Conservation (phyloP, 2,888 invertebrate genomes). For the Lithosia quadra region DNA sequence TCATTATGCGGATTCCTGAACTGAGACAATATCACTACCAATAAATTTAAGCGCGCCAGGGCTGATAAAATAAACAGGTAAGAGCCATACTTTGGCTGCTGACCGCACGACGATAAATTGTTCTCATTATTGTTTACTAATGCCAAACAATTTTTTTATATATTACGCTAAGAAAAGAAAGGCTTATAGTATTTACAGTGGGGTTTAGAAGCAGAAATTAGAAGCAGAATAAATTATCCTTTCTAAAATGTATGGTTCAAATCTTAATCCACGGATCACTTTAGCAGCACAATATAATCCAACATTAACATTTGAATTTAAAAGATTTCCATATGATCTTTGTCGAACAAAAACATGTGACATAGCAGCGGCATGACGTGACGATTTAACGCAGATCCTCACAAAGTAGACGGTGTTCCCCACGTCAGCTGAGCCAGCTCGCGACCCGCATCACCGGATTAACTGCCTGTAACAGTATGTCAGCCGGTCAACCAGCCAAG, state of each 20-base stretch:
- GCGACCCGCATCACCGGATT: conserved; percentile 81
- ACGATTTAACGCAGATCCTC: conserved; percentile 67
- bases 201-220: background rate
- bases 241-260: conserved; percentile 19
- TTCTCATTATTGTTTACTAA: conserved; percentile 40
- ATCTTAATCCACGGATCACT: conserved; percentile 22
- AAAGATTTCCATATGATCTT: conserved; percentile 50
- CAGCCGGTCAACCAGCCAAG: conserved; percentile 76
- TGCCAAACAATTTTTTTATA: conserved; percentile 34
- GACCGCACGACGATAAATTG: conserved; percentile 53
- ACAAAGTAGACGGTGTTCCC: conserved; percentile 66
- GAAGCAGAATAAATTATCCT: conserved; percentile 14
- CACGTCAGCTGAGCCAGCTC: conserved; percentile 71
- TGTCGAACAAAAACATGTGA: conserved; percentile 47
- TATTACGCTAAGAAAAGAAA: conserved; percentile 27
- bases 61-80: conserved; percentile 71
- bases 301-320: conserved; percentile 50
- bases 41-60: conserved; percentile 74
- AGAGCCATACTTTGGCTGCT: conserved; percentile 47
- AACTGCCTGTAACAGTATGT: conserved; percentile 82
- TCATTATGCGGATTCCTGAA: conserved; percentile 71
- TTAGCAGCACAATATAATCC: conserved; percentile 38
- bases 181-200: background rate
- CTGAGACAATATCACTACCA: conserved; percentile 72
- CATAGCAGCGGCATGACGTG: conserved; percentile 64